Conservation (phyloP, 1,140 invertebrate genomes). For the Helicoverpa zea region DNA sequence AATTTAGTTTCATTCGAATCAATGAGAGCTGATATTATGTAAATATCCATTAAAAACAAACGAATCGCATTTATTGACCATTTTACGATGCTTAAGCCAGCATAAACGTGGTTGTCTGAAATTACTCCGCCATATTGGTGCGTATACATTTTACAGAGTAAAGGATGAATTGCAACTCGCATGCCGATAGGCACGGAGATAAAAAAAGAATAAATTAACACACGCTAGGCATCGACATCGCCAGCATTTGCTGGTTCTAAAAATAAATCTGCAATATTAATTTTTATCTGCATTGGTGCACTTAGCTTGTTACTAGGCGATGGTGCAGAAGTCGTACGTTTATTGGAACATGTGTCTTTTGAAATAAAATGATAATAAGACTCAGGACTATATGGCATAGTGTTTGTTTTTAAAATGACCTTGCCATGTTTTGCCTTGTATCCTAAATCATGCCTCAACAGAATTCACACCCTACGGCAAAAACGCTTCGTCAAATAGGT, state of each 20-base stretch:
- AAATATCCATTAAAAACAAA: conserved; percentile 10
- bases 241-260: conserved; percentile 34
- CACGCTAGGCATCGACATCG: conserved; percentile 12
- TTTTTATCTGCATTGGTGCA: conserved; percentile 45
- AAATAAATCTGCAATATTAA: conserved; percentile 46
- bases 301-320: conserved; percentile 9
- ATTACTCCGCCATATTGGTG: conserved; percentile 8
- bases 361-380: too few species aligned
- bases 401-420: too few species aligned
- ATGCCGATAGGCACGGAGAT: not conserved
- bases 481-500: too few species aligned
- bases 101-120: not conserved
- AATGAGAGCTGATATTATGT: conserved; percentile 46
- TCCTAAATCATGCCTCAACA: too few species aligned
- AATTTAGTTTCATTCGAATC: conserved; percentile 57
- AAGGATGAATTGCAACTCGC: conserved; percentile 13
- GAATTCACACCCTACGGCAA: too few species aligned
- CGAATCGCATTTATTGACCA: not conserved
- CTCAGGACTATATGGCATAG: too few species aligned
- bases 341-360: not conserved
- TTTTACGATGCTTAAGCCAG: not conserved
- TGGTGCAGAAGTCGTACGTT: conserved; percentile 12
- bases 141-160: conserved; percentile 34
- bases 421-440: too few species aligned
- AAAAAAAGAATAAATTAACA: conserved; percentile 33